Conservation (phyloP, 2,113 vertebrate genomes). For the Marmota monax region DNA sequence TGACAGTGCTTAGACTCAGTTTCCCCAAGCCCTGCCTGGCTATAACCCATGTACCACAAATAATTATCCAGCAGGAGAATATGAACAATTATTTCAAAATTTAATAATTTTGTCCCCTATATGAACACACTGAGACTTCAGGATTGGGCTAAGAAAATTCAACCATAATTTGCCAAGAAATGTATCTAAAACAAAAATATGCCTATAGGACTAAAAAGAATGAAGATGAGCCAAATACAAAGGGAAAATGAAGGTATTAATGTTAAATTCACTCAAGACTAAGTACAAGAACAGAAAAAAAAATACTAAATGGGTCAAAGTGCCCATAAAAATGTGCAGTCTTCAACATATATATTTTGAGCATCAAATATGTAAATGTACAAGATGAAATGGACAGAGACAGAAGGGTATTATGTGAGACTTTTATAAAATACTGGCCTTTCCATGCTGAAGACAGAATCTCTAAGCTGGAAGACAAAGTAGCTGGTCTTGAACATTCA, state of each 20-base stretch:
- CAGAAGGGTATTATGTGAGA: not conserved
- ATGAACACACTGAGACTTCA: not conserved
- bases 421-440: not conserved
- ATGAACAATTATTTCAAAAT: not conserved
- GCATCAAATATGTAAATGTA: not conserved
- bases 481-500: no score
- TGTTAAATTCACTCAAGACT: not conserved
- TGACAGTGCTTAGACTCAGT: not conserved
- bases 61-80: not conserved
- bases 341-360: not conserved
- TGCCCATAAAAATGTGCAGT: not conserved
- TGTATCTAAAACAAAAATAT: not conserved
- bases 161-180: not conserved
- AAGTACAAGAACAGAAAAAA: not conserved
- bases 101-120: not conserved
- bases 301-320: not conserved
- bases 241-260: not conserved
- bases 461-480: no score
- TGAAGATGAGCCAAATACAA: not conserved
- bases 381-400: not conserved
- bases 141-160: not conserved
- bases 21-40: not conserved
- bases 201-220: not conserved
- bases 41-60: not conserved
- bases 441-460: not conserved